phyloP scores from a whole-genome alignment of 2,797 vertebrate species.

The Sarcoramphus papa region DNA sequence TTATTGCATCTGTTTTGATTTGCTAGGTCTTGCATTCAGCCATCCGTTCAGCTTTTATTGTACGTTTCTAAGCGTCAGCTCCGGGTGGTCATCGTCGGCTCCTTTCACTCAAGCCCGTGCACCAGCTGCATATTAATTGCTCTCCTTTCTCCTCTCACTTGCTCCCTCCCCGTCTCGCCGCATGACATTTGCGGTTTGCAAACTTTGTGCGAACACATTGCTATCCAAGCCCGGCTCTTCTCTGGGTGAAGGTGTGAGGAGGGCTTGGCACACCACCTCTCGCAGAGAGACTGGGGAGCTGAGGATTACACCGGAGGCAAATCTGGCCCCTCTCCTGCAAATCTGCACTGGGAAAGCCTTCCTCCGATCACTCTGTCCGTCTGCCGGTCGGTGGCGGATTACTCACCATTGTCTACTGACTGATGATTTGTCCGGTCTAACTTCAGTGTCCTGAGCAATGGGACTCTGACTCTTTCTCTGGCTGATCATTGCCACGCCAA shows the following conservation, averaged over 20 bases:
- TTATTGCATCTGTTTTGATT: constrained; percentile 34
- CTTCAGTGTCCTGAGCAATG: background rate
- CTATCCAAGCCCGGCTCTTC: background rate
- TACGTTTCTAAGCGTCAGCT: constrained; percentile 15
- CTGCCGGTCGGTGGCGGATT: background rate
- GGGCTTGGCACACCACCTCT: background rate
- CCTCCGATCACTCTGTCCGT: background rate
- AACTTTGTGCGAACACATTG: background rate
- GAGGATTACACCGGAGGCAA: background rate
- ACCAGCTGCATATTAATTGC: constrained; percentile 41
- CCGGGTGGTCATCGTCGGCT: background rate
- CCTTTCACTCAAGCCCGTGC: constrained; percentile 1
- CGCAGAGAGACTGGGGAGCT: background rate
- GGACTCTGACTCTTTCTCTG: background rate
- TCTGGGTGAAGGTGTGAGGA: background rate
- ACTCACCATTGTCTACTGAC: background rate
- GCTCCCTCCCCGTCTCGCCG: accelerated
- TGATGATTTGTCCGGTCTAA: background rate
- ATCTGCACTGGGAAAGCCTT: background rate
- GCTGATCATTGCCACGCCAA: background rate
- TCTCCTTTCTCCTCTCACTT: background rate
- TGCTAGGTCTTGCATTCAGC: constrained; percentile 36
- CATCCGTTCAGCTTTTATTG: constrained; percentile 7
- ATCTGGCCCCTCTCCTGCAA: background rate
- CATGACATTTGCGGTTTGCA: background rate